Evolutionary conservation across 2,113 vertebrate genomes (phyloP).

Genomic region (Psittacara wagleri): DNA sequence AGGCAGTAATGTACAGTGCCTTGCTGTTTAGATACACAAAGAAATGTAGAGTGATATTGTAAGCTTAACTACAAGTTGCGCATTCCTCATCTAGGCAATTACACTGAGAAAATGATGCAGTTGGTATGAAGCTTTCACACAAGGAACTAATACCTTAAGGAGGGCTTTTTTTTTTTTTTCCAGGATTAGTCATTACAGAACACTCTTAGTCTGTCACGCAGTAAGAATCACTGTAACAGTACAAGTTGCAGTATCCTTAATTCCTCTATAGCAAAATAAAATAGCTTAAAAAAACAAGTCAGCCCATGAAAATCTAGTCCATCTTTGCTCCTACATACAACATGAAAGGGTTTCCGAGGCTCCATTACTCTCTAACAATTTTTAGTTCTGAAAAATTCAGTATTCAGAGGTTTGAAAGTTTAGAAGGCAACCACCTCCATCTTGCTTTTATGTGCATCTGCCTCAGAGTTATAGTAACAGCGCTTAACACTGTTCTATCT

Average conservation of each 20-base stretch:
- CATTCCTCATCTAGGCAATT: neutral
- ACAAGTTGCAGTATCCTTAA: neutral
- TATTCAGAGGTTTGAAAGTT: neutral
- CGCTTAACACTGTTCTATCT: neutral
- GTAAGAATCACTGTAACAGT: slow-evolving; percentile 12
- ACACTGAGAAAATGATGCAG: neutral
- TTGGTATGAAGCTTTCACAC: neutral
- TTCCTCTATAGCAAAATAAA: neutral
- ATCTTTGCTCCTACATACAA: neutral
- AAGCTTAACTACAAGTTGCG: neutral
- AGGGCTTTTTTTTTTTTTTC: neutral
- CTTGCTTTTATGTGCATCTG: neutral
- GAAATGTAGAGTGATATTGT: neutral
- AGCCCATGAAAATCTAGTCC: neutral
- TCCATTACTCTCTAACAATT: neutral
- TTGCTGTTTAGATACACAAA: neutral
- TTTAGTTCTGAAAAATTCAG: neutral
- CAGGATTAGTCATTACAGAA: slow-evolving; percentile 54
- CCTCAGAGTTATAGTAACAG: neutral
- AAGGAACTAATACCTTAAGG: slow-evolving; percentile 30
- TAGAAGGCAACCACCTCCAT: neutral
- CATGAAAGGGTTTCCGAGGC: neutral
- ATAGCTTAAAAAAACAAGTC: neutral
- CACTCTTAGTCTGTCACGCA: slow-evolving; percentile 28
- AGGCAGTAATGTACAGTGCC: neutral